phyloP scores from a whole-genome alignment of 2,888 invertebrate species.

The Ceraclea dissimilis region DNA sequence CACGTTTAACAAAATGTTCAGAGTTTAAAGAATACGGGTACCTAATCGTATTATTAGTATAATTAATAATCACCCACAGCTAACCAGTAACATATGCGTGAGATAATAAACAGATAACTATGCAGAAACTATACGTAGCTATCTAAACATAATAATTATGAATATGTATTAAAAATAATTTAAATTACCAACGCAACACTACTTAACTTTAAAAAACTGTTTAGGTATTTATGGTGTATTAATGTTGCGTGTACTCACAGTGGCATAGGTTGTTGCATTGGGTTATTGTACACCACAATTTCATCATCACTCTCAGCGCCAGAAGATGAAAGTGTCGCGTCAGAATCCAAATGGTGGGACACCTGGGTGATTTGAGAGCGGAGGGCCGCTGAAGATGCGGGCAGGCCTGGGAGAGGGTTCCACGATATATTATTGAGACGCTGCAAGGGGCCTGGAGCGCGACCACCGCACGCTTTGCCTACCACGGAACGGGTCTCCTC shows the following conservation, averaged over 20 bases:
- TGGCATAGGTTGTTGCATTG: slow-evolving; percentile 64
- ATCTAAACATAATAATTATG: too few species aligned
- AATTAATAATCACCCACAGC: too few species aligned
- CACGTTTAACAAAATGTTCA: too few species aligned
- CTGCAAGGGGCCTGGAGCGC: slow-evolving; percentile 43
- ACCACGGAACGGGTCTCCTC: slow-evolving; percentile 73
- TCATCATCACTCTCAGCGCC: slow-evolving; percentile 94
- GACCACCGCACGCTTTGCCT: slow-evolving; percentile 47
- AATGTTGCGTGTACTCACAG: slow-evolving; percentile 67
- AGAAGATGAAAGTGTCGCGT: slow-evolving; percentile 89
- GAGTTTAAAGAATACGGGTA: too few species aligned
- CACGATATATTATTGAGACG: slow-evolving; percentile 52
- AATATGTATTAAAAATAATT: too few species aligned
- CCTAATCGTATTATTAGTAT: too few species aligned
- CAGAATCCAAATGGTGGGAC: slow-evolving; percentile 76
- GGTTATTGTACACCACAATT: slow-evolving; percentile 69
- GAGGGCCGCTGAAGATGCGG: slow-evolving; percentile 65
- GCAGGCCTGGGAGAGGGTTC: slow-evolving; percentile 68
- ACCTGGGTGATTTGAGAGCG: slow-evolving; percentile 65
- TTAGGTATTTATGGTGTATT: too few species aligned
- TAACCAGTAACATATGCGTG: too few species aligned
- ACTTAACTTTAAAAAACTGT: too few species aligned
- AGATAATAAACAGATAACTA: too few species aligned
- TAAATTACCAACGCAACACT: too few species aligned
- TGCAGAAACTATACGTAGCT: too few species aligned